Conservation (phyloP, 2,797 vertebrate species). For the Pangasius sanitwongsei region DNA sequence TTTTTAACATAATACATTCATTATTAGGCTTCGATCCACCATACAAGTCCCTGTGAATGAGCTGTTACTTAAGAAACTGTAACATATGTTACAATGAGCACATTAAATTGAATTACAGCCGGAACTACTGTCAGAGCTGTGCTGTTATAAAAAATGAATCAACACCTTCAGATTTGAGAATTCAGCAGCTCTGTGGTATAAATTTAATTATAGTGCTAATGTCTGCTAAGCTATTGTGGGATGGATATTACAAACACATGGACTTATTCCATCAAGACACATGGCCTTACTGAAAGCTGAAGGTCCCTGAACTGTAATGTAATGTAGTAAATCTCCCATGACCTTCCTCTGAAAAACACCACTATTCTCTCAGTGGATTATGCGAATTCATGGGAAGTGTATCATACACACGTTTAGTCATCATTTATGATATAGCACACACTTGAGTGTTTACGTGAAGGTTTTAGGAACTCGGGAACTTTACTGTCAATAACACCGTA, state of each 20-base stretch:
- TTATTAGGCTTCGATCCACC: background rate
- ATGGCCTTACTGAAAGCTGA: conserved; percentile 34
- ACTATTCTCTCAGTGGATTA: background rate
- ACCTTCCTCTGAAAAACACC: conserved; percentile 6
- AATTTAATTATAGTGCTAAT: background rate
- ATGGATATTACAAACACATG: conserved; percentile 60
- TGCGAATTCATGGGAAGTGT: background rate
- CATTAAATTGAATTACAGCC: background rate
- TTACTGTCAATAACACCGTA: too few species aligned
- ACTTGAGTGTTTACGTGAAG: background rate
- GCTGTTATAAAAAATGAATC: background rate
- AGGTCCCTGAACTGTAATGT: conserved; percentile 20
- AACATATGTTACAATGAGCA: background rate
- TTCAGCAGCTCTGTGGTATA: background rate
- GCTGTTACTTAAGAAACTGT: background rate
- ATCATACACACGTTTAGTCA: background rate
- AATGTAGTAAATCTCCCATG: conserved; percentile 32
- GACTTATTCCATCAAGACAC: conserved; percentile 56
- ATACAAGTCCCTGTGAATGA: background rate
- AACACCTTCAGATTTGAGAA: background rate
- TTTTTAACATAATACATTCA: background rate
- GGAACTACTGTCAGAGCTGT: background rate
- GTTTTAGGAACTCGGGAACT: background rate
- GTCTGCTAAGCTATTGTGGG: conserved; percentile 43
- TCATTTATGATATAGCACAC: background rate